Percentiles rank a stretch among this genome's conserved stretches.
Conservation (phyloP, 2,888 invertebrate genomes). For the Drosophila emarginata region DNA sequence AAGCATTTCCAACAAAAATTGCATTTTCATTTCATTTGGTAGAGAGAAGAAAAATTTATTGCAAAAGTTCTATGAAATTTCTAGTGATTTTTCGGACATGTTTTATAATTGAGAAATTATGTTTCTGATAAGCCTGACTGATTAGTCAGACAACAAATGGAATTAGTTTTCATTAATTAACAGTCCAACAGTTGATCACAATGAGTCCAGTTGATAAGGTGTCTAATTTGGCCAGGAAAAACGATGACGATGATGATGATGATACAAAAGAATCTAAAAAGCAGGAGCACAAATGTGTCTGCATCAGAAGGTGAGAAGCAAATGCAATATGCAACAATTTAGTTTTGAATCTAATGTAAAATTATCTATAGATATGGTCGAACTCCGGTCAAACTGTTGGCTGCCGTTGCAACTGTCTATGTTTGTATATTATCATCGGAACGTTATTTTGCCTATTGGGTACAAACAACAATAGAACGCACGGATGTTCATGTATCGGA, state of each 20-base stretch:
- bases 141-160: background rate
- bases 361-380: constrained; percentile 15
- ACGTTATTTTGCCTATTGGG: constrained; percentile 71
- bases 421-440: constrained; percentile 63
- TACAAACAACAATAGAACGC: constrained; percentile 75
- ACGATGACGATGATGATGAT: background rate
- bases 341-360: background rate
- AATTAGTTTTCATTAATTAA: background rate
- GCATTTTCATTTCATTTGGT: background rate
- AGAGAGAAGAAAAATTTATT: no score
- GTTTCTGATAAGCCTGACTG: constrained; percentile 8
- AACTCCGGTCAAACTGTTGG: constrained; percentile 43
- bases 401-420: constrained; percentile 52
- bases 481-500: constrained; percentile 77
- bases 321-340: background rate
- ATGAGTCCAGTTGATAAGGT: constrained; percentile 1
- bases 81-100: background rate
- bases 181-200: constrained; percentile 7
- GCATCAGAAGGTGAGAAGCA: constrained; percentile 42
- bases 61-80: background rate
- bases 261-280: background rate
- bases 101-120: constrained; percentile 5
- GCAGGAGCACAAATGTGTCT: constrained; percentile 8
- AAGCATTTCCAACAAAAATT: background rate
- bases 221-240: background rate